Evolutionary conservation across 2,113 vertebrate genomes (phyloP).

Genomic region (Rhinoptilus africanus): DNA sequence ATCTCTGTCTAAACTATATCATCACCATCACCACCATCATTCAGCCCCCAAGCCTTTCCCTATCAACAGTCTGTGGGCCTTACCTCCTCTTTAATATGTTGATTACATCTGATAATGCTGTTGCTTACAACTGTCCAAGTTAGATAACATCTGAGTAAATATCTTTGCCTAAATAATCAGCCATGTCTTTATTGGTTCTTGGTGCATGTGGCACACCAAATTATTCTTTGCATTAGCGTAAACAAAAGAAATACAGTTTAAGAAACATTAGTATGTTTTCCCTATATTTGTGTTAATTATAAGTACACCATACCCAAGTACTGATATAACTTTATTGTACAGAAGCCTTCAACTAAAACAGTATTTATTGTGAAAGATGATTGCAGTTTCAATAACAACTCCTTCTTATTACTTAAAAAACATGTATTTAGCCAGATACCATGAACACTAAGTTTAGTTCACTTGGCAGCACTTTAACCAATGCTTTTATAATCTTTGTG

Average conservation of each 20-base stretch:
- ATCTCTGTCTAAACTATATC: background rate
- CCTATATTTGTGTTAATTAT: constrained; percentile 58
- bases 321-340: constrained; percentile 58
- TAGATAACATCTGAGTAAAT: background rate
- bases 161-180: background rate
- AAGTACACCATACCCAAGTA: constrained; percentile 35
- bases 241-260: constrained; percentile 36
- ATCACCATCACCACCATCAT: background rate
- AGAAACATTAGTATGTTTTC: constrained; percentile 6
- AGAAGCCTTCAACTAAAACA: constrained; percentile 61
- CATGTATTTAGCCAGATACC: constrained; percentile 72
- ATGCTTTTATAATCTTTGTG: constrained; percentile 60
- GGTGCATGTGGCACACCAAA: background rate
- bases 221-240: constrained; percentile 27
- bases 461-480: constrained; percentile 67
- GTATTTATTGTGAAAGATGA: constrained; percentile 72
- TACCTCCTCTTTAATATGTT: background rate
- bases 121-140: background rate
- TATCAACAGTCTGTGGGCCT: fast-evolving
- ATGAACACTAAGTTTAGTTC: constrained; percentile 71
- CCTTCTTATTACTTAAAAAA: constrained; percentile 69
- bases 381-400: constrained; percentile 69
- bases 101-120: background rate
- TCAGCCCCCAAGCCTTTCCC: background rate
- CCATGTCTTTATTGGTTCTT: background rate